phyloP scores from a whole-genome alignment of 1,140 invertebrate species.

The Triops cancriformis region DNA sequence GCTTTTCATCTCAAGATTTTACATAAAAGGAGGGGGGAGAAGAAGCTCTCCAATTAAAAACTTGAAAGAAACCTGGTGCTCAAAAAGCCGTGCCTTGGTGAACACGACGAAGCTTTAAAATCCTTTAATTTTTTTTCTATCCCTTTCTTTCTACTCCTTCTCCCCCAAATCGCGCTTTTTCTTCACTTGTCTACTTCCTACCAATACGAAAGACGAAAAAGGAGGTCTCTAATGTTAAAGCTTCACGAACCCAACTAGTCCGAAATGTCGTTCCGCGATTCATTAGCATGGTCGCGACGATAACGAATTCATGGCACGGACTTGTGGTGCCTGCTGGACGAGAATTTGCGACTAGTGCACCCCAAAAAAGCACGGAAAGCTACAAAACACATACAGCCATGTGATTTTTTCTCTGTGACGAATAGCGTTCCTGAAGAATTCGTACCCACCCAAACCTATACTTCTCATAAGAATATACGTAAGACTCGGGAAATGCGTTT shows the following conservation, averaged over 20 bases:
- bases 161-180: background rate
- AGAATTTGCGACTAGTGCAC: no score
- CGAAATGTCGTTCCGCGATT: background rate
- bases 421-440: no score
- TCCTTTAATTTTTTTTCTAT: background rate
- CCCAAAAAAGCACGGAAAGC: no score
- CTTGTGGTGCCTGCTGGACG: no score
- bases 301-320: background rate
- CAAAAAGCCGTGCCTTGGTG: background rate
- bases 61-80: background rate
- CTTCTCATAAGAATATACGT: no score
- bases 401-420: no score
- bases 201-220: background rate
- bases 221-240: background rate
- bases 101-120: background rate
- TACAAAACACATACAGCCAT: no score
- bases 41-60: slow-evolving; percentile 14
- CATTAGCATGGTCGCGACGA: slow-evolving; percentile 4
- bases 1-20: background rate
- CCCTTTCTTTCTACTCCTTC: background rate
- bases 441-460: no score
- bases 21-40: background rate
- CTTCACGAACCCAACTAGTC: background rate
- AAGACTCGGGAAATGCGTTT: no score
- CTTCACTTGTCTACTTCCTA: no score